phyloP scores from a whole-genome alignment of 2,888 invertebrate genomes.

The Polyploca ridens region DNA sequence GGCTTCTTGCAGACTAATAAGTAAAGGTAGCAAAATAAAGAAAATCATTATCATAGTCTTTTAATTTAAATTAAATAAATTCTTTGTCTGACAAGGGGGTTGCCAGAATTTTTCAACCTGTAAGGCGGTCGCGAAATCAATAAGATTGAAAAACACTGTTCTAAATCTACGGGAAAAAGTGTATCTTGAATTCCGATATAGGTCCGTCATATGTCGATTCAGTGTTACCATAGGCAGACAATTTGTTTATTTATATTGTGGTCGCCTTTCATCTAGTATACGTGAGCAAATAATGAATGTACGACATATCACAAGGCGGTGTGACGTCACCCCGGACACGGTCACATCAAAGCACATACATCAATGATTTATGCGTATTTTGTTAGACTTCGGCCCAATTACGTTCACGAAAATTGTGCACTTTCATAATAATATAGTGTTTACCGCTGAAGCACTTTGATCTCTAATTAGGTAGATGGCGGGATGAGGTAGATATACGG shows the following conservation, averaged over 20 bases:
- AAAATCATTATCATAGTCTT: too few species aligned
- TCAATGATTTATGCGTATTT: conserved; percentile 79
- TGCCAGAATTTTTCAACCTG: too few species aligned
- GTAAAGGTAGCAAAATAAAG: too few species aligned
- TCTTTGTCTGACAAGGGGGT: too few species aligned
- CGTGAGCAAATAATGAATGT: conserved; percentile 82
- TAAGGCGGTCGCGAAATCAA: too few species aligned
- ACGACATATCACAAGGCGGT: conserved; percentile 68
- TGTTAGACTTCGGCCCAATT: conserved; percentile 77
- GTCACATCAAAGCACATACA: conserved; percentile 75
- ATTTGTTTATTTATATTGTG: conserved; percentile 81
- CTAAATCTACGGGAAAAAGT: conserved; percentile 31
- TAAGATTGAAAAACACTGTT: too few species aligned
- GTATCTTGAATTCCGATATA: conserved; percentile 69
- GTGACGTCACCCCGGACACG: conserved; percentile 79
- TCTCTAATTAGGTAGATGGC: conserved; percentile 72
- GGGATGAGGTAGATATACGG: conserved; percentile 51
- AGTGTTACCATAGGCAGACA: conserved; percentile 63
- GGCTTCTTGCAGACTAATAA: too few species aligned
- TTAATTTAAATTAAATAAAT: too few species aligned
- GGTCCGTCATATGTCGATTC: conserved; percentile 68
- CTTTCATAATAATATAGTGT: conserved; percentile 76
- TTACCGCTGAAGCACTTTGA: conserved; percentile 71
- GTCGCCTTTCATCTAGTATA: conserved; percentile 80
- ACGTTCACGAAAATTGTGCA: conserved; percentile 74